Percentiles rank a stretch among this genome's conserved stretches.
Conservation (phyloP, 2,797 vertebrate genomes). For the Clarias laeviceps region DNA sequence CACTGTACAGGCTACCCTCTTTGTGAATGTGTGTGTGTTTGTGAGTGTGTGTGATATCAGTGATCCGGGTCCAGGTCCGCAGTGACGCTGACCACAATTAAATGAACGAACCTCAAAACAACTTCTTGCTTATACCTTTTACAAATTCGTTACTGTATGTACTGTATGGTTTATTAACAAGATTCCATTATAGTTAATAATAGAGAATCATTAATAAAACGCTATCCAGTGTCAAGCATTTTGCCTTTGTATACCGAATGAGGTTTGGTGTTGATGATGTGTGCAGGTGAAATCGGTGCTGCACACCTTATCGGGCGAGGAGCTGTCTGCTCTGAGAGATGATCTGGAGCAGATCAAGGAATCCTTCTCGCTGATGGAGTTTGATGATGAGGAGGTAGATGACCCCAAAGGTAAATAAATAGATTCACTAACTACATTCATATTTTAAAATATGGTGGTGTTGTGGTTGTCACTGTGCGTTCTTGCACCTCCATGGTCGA, state of each 20-base stretch:
- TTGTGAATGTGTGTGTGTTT: neutral
- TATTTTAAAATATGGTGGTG: no score
- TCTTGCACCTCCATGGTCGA: no score
- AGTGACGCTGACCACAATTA: neutral
- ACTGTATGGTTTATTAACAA: neutral
- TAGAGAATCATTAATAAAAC: neutral
- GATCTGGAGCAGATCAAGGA: slow-evolving; percentile 86
- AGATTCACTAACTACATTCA: no score
- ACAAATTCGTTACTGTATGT: no score
- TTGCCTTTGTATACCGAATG: neutral
- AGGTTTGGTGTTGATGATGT: neutral
- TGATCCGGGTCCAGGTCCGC: neutral
- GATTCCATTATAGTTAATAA: neutral
- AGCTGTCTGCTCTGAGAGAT: slow-evolving; percentile 74
- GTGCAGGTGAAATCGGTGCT: slow-evolving; percentile 86
- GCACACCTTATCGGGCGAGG: slow-evolving; percentile 84
- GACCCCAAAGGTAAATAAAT: slow-evolving; percentile 81
- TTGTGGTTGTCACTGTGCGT: no score
- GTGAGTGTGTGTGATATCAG: no score
- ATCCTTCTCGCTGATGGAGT: slow-evolving; percentile 88
- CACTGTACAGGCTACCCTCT: neutral
- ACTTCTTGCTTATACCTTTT: neutral
- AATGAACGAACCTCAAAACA: neutral
- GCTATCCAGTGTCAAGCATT: neutral
- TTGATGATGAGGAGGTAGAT: slow-evolving; percentile 90